These are phyloP conservation scores for Spodoptera littoralis DNA, from an alignment of 2,888 invertebrate species.

Conservation along the genomic window DNA sequence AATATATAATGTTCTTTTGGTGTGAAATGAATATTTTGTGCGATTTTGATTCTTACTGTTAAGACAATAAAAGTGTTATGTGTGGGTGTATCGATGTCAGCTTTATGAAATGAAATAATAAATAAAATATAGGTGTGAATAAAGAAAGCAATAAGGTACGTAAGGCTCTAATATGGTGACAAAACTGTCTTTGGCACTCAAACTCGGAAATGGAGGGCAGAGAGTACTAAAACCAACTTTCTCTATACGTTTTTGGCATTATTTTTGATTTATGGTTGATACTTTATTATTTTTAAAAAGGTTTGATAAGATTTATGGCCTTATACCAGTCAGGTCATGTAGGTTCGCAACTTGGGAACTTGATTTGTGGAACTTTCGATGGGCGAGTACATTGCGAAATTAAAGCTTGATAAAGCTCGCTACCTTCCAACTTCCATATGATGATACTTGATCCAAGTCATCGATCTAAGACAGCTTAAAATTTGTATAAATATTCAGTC, in stretches of 20 bases:
- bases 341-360: neutral
- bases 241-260: constrained; percentile 41
- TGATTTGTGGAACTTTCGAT: too few species aligned
- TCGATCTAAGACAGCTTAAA: too few species aligned
- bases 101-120: constrained; percentile 61
- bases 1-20: constrained; percentile 73
- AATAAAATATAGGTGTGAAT: constrained; percentile 77
- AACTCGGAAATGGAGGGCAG: constrained; percentile 37
- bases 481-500: too few species aligned
- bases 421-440: too few species aligned
- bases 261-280: constrained; percentile 34
- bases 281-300: constrained; percentile 23
- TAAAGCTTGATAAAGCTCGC: too few species aligned
- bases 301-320: constrained; percentile 12
- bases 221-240: constrained; percentile 48
- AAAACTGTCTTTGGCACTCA: constrained; percentile 42
- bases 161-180: constrained; percentile 42
- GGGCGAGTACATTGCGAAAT: too few species aligned
- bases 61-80: constrained; percentile 24
- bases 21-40: constrained; percentile 14
- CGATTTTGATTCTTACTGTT: constrained; percentile 49
- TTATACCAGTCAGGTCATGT: constrained; percentile 1
- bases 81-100: constrained; percentile 48
- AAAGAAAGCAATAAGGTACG: constrained; percentile 70
- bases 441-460: too few species aligned